These are phyloP conservation scores for Lochmaea capreae DNA, from an alignment of 2,888 invertebrate genomes.

Conservation along the genomic window DNA sequence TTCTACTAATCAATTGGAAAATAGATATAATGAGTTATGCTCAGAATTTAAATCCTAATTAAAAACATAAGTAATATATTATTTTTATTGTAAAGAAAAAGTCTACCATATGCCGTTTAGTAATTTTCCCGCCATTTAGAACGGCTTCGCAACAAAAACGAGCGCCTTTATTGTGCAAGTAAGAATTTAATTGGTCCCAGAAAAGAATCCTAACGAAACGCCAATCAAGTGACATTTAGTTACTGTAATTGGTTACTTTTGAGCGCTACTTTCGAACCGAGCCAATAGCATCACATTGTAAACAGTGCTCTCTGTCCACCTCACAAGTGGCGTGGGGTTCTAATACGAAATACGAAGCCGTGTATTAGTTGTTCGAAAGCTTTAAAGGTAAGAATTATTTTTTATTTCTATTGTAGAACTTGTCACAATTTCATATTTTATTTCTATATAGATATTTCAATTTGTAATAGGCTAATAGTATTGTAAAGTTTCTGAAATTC, in stretches of 20 bases:
- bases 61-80: background rate
- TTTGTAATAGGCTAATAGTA: conserved; percentile 56
- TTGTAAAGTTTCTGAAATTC: conserved; percentile 47
- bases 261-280: conserved; percentile 72
- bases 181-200: conserved; percentile 50
- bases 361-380: conserved; percentile 70
- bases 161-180: conserved; percentile 61
- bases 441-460: conserved; percentile 58
- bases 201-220: conserved; percentile 70
- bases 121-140: conserved; percentile 43
- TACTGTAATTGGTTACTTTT: conserved; percentile 68
- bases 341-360: conserved; percentile 74
- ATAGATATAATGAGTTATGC: too few species aligned
- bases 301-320: conserved; percentile 69
- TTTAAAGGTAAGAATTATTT: conserved; percentile 72
- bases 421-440: conserved; percentile 67
- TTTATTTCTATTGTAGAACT: conserved; percentile 68
- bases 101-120: background rate
- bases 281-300: conserved; percentile 66
- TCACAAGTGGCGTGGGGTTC: conserved; percentile 74
- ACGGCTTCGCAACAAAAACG: conserved; percentile 42
- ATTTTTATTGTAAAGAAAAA: background rate
- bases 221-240: conserved; percentile 66
- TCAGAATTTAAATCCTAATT: background rate
- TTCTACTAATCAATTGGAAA: too few species aligned